These are phyloP conservation scores for Trachelipus rathkii DNA, from an alignment of 1,140 invertebrate genomes.

Conservation along the genomic window DNA sequence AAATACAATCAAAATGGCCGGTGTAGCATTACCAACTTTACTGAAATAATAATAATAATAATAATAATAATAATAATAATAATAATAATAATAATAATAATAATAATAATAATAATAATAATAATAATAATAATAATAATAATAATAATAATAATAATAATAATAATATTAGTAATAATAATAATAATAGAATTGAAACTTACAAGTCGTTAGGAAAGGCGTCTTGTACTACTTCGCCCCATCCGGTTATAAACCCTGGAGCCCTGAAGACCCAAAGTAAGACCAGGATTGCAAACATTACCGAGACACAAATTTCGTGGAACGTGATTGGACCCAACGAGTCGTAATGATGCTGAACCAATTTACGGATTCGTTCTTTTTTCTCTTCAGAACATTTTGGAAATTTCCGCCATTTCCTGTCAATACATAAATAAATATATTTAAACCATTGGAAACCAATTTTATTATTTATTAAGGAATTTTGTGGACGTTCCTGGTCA, in stretches of 20 bases:
- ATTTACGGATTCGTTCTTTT: conserved; percentile 48
- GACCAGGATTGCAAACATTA: conserved; percentile 55
- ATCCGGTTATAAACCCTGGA: conserved; percentile 57
- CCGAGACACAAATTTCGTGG: conserved; percentile 68
- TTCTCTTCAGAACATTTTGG: conserved; percentile 17
- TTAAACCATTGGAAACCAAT: too few species aligned
- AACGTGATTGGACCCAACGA: conserved; percentile 73
- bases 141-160: too few species aligned
- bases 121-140: too few species aligned
- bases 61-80: too few species aligned
- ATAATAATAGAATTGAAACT: background rate
- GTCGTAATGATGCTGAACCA: conserved; percentile 65
- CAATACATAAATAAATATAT: background rate
- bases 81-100: too few species aligned
- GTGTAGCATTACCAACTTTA: conserved; percentile 63
- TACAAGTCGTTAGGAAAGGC: background rate
- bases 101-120: too few species aligned
- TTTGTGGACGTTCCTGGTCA: too few species aligned
- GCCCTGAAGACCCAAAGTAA: conserved; percentile 57
- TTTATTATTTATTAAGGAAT: too few species aligned
- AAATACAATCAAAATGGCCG: conserved; percentile 72
- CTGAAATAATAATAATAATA: conserved; percentile 16
- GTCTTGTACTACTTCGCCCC: conserved; percentile 48
- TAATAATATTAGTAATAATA: too few species aligned
- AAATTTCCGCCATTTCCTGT: conserved; percentile 18